phyloP scores from a whole-genome alignment of 1,140 invertebrate genomes.

The Acromyrmex charruanus region DNA sequence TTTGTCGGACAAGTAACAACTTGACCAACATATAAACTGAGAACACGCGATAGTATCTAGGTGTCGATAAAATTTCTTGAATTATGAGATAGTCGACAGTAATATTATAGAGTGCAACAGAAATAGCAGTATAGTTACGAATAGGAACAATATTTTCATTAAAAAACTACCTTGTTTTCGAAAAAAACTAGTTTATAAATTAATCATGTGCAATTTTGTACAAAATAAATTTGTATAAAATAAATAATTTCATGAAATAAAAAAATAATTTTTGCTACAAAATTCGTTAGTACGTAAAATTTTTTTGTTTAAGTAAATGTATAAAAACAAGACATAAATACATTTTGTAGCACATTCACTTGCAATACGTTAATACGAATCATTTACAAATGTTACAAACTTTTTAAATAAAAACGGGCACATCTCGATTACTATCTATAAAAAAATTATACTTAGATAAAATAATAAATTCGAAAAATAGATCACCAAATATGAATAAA shows the following conservation, averaged over 20 bases:
- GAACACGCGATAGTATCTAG: slow-evolving; percentile 43
- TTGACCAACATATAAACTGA: slow-evolving; percentile 36
- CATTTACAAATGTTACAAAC: too few relatives aligned
- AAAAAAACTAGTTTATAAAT: background rate
- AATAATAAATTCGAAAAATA: background rate
- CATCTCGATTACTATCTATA: too few relatives aligned
- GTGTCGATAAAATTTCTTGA: slow-evolving; percentile 21
- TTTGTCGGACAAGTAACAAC: slow-evolving; percentile 39
- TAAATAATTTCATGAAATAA: background rate
- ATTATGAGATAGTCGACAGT: background rate
- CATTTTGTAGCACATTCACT: background rate
- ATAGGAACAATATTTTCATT: background rate
- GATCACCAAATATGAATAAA: slow-evolving; percentile 41
- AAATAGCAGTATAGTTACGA: background rate
- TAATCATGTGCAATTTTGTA: too few relatives aligned
- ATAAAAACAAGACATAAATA: background rate
- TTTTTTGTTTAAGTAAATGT: background rate
- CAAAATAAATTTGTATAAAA: too few relatives aligned
- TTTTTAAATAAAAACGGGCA: too few relatives aligned
- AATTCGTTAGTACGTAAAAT: background rate
- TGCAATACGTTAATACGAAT: too few relatives aligned
- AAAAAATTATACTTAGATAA: background rate
- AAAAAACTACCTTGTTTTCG: background rate
- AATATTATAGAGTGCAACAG: background rate
- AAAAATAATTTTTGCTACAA: background rate